A percentile compares a stretch with the other conserved stretches of the same genome.
These are phyloP conservation scores for Poicephalus meyeri DNA, from an alignment of 2,113 vertebrate species.

Conservation along the genomic window DNA sequence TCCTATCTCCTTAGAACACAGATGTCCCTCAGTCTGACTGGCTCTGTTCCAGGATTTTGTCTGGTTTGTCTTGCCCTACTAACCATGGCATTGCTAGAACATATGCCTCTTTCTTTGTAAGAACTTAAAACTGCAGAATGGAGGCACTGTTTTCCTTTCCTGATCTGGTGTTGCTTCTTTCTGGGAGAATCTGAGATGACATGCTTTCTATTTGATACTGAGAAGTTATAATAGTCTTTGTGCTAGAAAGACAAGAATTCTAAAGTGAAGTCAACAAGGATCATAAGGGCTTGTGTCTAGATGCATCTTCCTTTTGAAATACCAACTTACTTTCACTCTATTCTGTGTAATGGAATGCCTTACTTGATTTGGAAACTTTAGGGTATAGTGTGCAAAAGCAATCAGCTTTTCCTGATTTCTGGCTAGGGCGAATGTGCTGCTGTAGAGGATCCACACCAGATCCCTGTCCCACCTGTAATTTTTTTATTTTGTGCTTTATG, in stretches of 20 bases:
- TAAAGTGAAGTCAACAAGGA: not conserved
- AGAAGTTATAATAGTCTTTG: not conserved
- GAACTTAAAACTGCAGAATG: not conserved
- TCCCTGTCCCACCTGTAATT: not conserved
- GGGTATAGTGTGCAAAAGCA: not conserved
- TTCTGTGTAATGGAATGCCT: not conserved
- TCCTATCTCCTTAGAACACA: slow-evolving; percentile 46
- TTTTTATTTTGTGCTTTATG: not conserved
- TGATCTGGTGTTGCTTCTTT: not conserved
- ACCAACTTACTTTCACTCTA: not conserved
- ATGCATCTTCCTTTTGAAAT: not conserved
- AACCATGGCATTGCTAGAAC: not conserved
- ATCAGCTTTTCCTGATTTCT: not conserved
- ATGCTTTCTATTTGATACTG: not conserved
- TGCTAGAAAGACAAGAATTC: not conserved
- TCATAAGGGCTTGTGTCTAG: not conserved
- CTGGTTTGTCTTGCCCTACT: not conserved
- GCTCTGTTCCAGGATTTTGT: not conserved
- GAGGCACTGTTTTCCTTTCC: not conserved
- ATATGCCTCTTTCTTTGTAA: not conserved
- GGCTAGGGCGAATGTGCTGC: not conserved
- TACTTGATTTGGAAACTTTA: not conserved
- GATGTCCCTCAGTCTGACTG: slow-evolving; percentile 25
- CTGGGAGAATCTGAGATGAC: not conserved
- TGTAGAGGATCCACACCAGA: not conserved